A percentile compares a stretch with the other conserved stretches of the same genome.
phyloP scores from a whole-genome alignment of 2,888 invertebrate species.

The Andricus curvator region DNA sequence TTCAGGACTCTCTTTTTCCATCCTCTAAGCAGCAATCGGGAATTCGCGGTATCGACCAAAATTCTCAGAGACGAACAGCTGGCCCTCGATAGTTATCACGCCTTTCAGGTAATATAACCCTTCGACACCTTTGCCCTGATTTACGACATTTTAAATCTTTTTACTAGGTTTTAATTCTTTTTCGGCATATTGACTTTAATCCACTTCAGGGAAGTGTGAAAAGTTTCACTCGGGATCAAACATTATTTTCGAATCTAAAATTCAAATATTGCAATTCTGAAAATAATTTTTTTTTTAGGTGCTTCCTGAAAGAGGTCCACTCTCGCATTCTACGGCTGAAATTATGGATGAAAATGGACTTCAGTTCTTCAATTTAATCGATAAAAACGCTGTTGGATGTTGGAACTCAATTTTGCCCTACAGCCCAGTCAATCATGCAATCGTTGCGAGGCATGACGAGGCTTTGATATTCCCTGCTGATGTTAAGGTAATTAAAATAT shows the following conservation, averaged over 20 bases:
- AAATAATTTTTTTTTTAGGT: constrained; percentile 58
- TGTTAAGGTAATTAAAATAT: constrained; percentile 81
- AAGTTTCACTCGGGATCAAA: background rate
- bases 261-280: background rate
- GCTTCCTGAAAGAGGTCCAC: constrained; percentile 83
- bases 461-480: constrained; percentile 89
- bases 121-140: constrained; percentile 34
- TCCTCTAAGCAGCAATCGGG: constrained; percentile 88
- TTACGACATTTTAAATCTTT: constrained; percentile 35
- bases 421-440: constrained; percentile 83
- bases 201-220: constrained; percentile 28
- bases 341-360: constrained; percentile 88
- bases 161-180: constrained; percentile 10
- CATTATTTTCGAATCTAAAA: background rate
- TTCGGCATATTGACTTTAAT: background rate
- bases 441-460: constrained; percentile 87
- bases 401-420: constrained; percentile 87
- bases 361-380: constrained; percentile 88
- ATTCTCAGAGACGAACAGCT: constrained; percentile 85
- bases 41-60: constrained; percentile 88
- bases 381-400: constrained; percentile 90
- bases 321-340: constrained; percentile 86
- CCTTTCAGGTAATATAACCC: constrained; percentile 80
- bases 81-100: constrained; percentile 85
- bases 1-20: constrained; percentile 88